Evolutionary conservation across 2,888 invertebrate species (phyloP), one percentile per base, ranked within the genome.

Genomic region (Odontocolon sp.): DNA sequence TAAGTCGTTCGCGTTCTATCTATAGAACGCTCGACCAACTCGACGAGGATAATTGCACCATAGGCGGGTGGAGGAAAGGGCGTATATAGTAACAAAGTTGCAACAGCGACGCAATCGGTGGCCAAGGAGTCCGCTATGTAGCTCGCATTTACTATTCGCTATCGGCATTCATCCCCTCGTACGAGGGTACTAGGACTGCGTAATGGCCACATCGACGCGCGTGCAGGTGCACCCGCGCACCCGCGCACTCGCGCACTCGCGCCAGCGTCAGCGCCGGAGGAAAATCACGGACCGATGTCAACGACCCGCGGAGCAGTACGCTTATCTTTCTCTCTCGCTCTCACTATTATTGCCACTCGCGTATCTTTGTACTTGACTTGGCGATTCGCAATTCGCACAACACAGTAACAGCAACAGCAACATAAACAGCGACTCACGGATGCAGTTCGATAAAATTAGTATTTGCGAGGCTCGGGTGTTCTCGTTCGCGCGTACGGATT

Each of bases 261-360:
- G 84, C 83, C 78, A 50, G 77, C 87, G 85, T 84, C 82, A 81
- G 75, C 80, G 68, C 63, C 61, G 81, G 80, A 87, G 87, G 87
- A 88, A 88, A 87, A 88, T 87, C 87, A 87, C 87, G 79, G 85
- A 79, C 80, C 83, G 85, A 87, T 87, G 88, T 87, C 87, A 87
- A 87, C 83, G 87, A 88, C 88, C 87, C 74, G 77, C 52, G 73
- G 61, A 56, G 76, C 59, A 52, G 57, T 66, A 68, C 78, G 78
- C 69, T 38, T 59, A 67, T 72, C 61, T 74, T 63, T 56, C 52
- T 57, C 50, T 75, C 33, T 68, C 67, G 67, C 56, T 50, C n/a
- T 57, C 63, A 14, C 57, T 26, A 76, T 70, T 54, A 66, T 61
- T 33, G 40, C 57, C 16, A 36, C 70, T 63, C 45, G 47, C 45